Percentiles rank a stretch among this genome's conserved stretches.
Conservation (phyloP, 2,797 vertebrate species). For the Hirundo rustica region DNA sequence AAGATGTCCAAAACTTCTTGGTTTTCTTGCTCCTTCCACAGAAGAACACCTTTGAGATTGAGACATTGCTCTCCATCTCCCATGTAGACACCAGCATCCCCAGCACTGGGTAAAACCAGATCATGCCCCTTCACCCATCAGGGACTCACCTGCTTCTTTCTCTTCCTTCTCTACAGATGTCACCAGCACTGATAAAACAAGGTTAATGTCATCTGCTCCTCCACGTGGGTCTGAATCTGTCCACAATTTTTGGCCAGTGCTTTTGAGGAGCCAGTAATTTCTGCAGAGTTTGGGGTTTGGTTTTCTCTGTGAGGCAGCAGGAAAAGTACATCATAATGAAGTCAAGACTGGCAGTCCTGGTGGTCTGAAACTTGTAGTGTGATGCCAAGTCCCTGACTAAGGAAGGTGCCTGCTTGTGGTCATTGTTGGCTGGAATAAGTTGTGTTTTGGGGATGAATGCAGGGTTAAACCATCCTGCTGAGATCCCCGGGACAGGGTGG, state of each 20-base stretch:
- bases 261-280: not conserved
- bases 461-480: too few relatives aligned
- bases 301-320: not conserved
- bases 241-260: not conserved
- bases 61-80: not conserved
- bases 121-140: rapidly evolving
- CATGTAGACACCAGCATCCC: rapidly evolving
- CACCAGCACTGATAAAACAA: rapidly evolving
- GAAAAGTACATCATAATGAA: rapidly evolving
- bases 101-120: rapidly evolving
- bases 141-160: not conserved
- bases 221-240: not conserved
- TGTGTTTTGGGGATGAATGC: too few relatives aligned
- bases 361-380: rapidly evolving
- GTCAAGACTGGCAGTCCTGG: rapidly evolving
- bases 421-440: rapidly evolving
- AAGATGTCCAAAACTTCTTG: not conserved
- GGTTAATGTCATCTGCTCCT: rapidly evolving
- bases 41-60: not conserved
- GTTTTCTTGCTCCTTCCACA: too few relatives aligned
- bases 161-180: not conserved
- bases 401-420: rapidly evolving
- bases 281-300: not conserved
- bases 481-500: too few relatives aligned
- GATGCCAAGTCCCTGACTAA: rapidly evolving